Evolutionary conservation across 2,113 vertebrate species (phyloP).

Genomic region (Corapipo altera): DNA sequence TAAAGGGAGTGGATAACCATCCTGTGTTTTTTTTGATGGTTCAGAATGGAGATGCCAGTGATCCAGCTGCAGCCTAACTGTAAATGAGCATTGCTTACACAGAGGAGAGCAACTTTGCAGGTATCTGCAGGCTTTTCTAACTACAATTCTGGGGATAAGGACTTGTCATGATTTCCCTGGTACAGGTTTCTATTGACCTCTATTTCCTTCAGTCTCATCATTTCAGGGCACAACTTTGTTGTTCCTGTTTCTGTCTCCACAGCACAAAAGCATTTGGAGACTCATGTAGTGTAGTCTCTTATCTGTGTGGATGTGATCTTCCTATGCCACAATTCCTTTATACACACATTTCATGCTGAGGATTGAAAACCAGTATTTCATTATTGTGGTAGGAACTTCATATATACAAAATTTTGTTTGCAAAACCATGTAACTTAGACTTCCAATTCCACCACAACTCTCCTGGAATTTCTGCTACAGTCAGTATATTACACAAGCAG

Average conservation of each 20-base stretch:
- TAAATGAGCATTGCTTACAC: neutral
- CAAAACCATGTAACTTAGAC: neutral
- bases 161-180: neutral
- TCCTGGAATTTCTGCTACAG: neutral
- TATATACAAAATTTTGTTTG: neutral
- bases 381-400: neutral
- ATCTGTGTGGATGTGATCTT: neutral
- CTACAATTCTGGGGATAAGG: neutral
- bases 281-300: neutral
- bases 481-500: neutral
- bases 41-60: neutral
- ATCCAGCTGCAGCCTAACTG: neutral
- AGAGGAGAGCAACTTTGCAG: neutral
- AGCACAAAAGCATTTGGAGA: neutral
- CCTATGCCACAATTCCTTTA: neutral
- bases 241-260: neutral
- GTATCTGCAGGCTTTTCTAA: neutral
- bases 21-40: neutral
- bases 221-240: neutral
- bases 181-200: neutral
- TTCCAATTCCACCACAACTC: neutral
- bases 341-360: neutral
- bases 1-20: neutral
- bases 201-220: neutral
- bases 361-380: neutral